Evolutionary conservation across 2,888 invertebrate species (phyloP).

Genomic region (Proisotoma minuta): DNA sequence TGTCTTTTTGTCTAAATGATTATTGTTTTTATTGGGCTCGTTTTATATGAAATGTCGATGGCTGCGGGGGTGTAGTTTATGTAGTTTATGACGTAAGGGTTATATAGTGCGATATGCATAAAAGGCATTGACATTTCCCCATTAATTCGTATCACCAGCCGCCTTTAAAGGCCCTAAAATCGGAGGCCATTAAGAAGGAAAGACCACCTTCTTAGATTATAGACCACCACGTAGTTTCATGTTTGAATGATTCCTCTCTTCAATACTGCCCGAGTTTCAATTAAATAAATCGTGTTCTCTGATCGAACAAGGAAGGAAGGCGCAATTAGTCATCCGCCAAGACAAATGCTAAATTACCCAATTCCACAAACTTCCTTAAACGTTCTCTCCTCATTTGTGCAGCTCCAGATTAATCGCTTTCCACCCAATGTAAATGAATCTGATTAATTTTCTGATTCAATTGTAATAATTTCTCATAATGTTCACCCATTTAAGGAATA

Average conservation of each 20-base stretch:
- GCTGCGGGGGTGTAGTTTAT: no score
- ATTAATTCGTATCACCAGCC: background rate
- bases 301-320: background rate
- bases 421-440: background rate
- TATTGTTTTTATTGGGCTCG: no score
- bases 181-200: background rate
- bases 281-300: background rate
- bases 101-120: conserved; percentile 1
- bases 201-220: background rate
- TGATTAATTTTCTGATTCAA: background rate
- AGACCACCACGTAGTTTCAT: background rate
- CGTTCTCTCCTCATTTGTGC: background rate
- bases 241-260: background rate
- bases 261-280: background rate
- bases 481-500: conserved; percentile 6
- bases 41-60: no score
- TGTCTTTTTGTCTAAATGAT: no score
- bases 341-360: background rate
- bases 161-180: background rate
- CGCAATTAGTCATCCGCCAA: background rate
- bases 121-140: conserved; percentile 2
- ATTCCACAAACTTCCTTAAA: background rate
- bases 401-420: conserved; percentile 3
- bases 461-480: conserved; percentile 5
- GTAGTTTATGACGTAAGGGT: no score